Conservation (phyloP, 2,113 vertebrate species). For the Colinus virginianus region DNA sequence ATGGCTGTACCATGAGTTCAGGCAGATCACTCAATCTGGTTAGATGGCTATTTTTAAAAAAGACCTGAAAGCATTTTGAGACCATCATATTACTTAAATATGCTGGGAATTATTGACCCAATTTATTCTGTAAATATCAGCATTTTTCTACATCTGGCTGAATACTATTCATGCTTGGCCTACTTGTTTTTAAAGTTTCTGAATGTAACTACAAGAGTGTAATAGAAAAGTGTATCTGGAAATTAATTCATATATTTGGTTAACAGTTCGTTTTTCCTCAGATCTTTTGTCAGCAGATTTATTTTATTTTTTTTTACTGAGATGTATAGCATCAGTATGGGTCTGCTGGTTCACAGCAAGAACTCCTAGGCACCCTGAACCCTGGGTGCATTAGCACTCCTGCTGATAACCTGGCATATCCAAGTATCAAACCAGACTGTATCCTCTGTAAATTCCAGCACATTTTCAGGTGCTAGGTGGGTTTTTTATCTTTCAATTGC, state of each 20-base stretch:
- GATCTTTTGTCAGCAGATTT: not conserved
- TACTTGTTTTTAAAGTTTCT: not conserved
- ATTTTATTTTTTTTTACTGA: not conserved
- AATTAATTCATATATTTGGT: not conserved
- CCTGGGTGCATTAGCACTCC: not conserved
- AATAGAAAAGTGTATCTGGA: not conserved
- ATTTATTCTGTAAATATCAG: not conserved
- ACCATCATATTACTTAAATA: not conserved
- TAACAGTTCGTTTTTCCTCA: not conserved
- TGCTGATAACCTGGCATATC: not conserved
- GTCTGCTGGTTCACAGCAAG: not conserved
- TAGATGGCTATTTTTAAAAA: not conserved
- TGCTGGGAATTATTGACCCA: not conserved
- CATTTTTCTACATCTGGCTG: not conserved
- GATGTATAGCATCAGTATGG: not conserved
- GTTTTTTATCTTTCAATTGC: conserved; percentile 40
- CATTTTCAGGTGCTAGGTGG: not conserved
- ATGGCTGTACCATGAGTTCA: not conserved
- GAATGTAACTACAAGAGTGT: not conserved
- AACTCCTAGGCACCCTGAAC: not conserved
- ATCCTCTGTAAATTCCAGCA: not conserved
- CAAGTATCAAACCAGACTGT: not conserved
- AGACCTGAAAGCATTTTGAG: not conserved
- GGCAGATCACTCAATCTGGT: not conserved
- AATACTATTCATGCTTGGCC: not conserved